Evolutionary conservation across 1,140 invertebrate species (phyloP).

Genomic region (Drosophila gunungcola): DNA sequence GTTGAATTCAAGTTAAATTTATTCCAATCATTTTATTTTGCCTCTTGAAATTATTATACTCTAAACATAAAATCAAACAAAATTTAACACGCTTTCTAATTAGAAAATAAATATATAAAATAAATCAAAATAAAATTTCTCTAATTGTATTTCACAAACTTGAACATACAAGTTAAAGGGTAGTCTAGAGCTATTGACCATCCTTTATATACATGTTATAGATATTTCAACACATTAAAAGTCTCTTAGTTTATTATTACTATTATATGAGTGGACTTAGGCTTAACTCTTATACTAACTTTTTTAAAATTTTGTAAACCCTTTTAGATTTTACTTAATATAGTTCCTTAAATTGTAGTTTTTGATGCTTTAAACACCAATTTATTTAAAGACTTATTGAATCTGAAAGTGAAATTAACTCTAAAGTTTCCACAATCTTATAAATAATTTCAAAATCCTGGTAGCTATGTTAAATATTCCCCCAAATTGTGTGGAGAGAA

Average conservation of each 20-base stretch:
- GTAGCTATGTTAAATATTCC: constrained; percentile 4
- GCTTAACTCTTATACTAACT: not conserved
- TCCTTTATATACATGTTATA: too few species aligned
- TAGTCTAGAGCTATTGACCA: too few species aligned
- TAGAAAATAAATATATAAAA: too few species aligned
- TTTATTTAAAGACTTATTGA: not conserved
- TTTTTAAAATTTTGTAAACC: not conserved
- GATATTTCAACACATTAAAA: not conserved
- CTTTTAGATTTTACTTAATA: not conserved
- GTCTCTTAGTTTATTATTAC: not conserved
- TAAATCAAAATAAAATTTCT: too few species aligned
- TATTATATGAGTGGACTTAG: not conserved
- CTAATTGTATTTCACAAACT: too few species aligned
- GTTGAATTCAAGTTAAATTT: too few species aligned
- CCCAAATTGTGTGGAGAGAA: not conserved
- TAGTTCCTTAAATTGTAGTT: not conserved
- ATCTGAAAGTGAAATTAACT: not conserved
- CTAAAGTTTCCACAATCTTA: constrained; percentile 1
- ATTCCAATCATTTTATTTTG: too few species aligned
- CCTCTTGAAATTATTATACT: too few species aligned
- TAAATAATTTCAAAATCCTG: constrained; percentile 2
- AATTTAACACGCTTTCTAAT: too few species aligned
- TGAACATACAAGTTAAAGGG: too few species aligned
- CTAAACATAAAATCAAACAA: too few species aligned
- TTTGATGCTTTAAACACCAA: too few species aligned